Conservation (phyloP, 2,113 vertebrate genomes). For the Trichomycterus rosablanca region DNA sequence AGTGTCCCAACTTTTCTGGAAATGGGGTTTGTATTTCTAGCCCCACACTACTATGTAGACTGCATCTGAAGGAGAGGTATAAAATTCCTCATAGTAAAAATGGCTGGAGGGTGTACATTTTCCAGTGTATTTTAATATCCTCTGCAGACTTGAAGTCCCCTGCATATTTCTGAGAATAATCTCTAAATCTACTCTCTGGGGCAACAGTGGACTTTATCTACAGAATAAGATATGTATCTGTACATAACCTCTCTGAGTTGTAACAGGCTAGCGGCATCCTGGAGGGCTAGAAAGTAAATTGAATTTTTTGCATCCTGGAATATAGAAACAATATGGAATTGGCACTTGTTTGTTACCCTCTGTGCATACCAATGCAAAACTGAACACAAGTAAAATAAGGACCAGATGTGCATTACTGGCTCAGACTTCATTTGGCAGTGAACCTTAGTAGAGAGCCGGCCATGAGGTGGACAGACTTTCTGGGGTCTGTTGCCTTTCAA, state of each 20-base stretch:
- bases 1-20: no score
- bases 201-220: slow-evolving; percentile 61
- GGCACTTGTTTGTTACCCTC: slow-evolving; percentile 66
- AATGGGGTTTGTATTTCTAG: no score
- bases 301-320: slow-evolving; percentile 32
- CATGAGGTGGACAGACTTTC: slow-evolving; percentile 55
- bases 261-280: slow-evolving; percentile 44
- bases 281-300: slow-evolving; percentile 20
- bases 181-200: slow-evolving; percentile 62
- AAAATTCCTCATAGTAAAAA: slow-evolving; percentile 56
- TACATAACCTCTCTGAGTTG: slow-evolving; percentile 56
- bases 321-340: slow-evolving; percentile 63
- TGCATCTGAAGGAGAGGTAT: background rate
- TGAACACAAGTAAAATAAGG: slow-evolving; percentile 69
- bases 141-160: slow-evolving; percentile 70
- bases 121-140: slow-evolving; percentile 74
- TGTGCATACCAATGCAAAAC: slow-evolving; percentile 61
- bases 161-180: slow-evolving; percentile 63
- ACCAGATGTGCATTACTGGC: slow-evolving; percentile 70
- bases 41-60: slow-evolving; percentile 40
- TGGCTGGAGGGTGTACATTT: slow-evolving; percentile 60
- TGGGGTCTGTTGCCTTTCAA: slow-evolving; percentile 57
- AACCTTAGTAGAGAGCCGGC: slow-evolving; percentile 51
- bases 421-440: slow-evolving; percentile 58
- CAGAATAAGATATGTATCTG: slow-evolving; percentile 64